Conservation (phyloP, 2,888 invertebrate genomes). For the Peribatodes rhomboidaria region DNA sequence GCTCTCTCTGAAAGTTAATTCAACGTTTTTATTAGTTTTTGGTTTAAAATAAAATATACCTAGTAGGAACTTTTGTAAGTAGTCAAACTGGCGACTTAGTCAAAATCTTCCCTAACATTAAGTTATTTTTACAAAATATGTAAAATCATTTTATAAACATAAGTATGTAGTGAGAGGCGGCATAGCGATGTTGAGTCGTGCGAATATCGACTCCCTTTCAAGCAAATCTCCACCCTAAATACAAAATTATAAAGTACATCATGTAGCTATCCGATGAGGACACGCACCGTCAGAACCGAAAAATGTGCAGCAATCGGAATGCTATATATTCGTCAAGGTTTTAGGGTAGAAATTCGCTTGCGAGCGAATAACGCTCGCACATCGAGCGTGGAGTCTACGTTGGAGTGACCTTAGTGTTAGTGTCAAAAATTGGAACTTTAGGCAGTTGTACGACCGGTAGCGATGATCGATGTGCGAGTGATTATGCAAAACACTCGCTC, state of each 20-base stretch:
- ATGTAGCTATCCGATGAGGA: not conserved
- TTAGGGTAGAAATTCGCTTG: conserved; percentile 1
- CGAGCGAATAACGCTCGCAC: not conserved
- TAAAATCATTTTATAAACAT: not conserved
- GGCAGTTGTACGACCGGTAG: no score
- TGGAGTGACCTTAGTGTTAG: not conserved
- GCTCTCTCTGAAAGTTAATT: not conserved
- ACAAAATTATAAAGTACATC: not conserved
- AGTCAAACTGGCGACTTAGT: conserved; percentile 13
- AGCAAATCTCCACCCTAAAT: not conserved
- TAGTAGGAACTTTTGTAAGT: conserved; percentile 1
- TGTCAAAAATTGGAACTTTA: not conserved
- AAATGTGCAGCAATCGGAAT: not conserved
- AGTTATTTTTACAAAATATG: not conserved
- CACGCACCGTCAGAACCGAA: not conserved
- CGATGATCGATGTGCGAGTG: no score
- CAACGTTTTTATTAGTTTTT: not conserved
- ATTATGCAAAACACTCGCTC: no score
- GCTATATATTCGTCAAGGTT: not conserved
- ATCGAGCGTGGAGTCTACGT: not conserved
- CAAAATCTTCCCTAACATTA: not conserved
- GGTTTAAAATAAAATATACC: not conserved
- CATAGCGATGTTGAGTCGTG: not conserved
- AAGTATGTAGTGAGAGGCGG: not conserved
- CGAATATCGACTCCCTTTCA: not conserved